These are phyloP conservation scores for Pongo pygmaeus DNA, from an alignment of 2,113 vertebrate genomes.

Conservation along the genomic window DNA sequence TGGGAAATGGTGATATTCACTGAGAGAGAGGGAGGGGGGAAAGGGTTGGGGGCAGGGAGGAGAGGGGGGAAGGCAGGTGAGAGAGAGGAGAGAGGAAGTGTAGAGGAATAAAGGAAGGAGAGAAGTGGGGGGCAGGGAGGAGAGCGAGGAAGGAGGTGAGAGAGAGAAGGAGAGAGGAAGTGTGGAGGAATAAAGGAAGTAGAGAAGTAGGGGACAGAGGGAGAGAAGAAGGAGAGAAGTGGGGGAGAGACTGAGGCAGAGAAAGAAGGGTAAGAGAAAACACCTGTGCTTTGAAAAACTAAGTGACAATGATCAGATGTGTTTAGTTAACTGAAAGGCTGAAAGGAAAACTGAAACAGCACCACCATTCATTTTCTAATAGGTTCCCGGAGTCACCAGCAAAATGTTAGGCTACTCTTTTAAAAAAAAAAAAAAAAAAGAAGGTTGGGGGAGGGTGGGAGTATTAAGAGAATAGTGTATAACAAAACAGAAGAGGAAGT, in stretches of 20 bases:
- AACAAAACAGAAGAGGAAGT: conserved; percentile 43
- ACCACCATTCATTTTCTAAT: neutral
- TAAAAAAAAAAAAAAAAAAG: neutral
- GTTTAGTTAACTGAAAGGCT: conserved; percentile 19
- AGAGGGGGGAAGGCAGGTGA: neutral
- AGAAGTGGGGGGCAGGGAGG: neutral
- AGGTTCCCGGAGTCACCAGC: neutral
- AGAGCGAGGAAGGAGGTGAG: neutral
- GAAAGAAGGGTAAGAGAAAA: neutral
- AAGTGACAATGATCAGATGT: neutral
- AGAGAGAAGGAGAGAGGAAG: neutral
- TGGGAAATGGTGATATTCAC: neutral
- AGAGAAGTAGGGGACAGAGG: neutral
- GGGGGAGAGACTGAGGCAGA: neutral
- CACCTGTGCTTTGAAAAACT: neutral
- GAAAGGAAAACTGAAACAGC: conserved; percentile 8
- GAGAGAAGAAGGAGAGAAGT: neutral
- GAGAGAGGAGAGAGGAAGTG: neutral
- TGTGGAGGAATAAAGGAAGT: too few species aligned
- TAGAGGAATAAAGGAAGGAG: too few species aligned
- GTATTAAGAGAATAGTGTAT: neutral
- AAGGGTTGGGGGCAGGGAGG: neutral
- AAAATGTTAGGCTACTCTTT: conserved; percentile 3
- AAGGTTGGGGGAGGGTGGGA: neutral
- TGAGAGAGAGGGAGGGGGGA: too few species aligned